Evolutionary conservation across 2,113 vertebrate species (phyloP), one percentile per base, ranked within the genome.

Genomic region (Enhydra lutris): DNA sequence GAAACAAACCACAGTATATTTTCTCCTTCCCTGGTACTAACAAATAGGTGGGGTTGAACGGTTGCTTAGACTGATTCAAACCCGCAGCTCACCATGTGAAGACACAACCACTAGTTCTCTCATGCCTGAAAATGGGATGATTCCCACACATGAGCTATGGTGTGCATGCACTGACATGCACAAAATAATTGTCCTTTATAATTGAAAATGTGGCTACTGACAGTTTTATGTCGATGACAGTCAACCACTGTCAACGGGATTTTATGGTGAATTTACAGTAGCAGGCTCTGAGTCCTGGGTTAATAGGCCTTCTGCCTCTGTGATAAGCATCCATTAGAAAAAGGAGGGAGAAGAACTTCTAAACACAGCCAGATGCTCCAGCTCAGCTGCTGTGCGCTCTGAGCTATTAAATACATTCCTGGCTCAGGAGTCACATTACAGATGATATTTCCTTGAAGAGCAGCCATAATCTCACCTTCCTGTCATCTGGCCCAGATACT

Each of bases 211-310:
- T 67, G 57, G 39, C 65, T 50, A 89, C 61, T 91, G 96, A 93
- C 82, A 96, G 92, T 86, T 98, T 97, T 97, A 96, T 93, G 78
- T 89, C 24, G 26, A 57, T 85, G 36, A 96, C 23, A 96, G 82
- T 97, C 73, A 94, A 79, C 92, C 69, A 94, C 61, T 81, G 83
- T 97, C 94, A 92, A 85, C 1, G 20, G 86, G 76, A 79, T 92
- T 97, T 97, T 73, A 89, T 85, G 80, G 83, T 29, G 45, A 93
- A 96, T 97, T 96, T 97, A 96, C 24, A 12, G 86, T 39, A 81
- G 39, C 80, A 89, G 91, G 29, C 34, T 34, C 59, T 71, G 85
- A 76, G 61, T 65, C 52, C 47, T 86, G 59, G 69, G 50, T 95
- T 96, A 96, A 97, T 63, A 94, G 83, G 52, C 34, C 50, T 97